A percentile compares a stretch with the other conserved stretches of the same genome.
Conservation (phyloP, 2,888 invertebrate genomes). For the Cryptosula pallasiana region DNA sequence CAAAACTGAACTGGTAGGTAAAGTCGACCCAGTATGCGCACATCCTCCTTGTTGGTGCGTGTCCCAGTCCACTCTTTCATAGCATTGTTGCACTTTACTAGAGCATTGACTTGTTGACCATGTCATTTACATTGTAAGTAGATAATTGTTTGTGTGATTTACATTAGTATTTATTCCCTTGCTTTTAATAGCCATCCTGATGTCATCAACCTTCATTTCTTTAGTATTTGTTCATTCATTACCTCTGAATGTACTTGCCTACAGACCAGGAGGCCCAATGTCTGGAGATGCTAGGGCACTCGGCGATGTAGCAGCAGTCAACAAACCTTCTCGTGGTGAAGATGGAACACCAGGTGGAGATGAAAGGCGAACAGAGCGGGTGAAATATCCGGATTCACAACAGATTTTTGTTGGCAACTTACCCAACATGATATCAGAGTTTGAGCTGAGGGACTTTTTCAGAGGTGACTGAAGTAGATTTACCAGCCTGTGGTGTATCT, state of each 20-base stretch:
- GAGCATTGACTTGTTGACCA: too few relatives aligned
- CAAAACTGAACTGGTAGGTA: too few relatives aligned
- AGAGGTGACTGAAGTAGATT: slow-evolving; percentile 1
- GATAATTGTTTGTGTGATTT: too few relatives aligned
- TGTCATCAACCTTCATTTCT: too few relatives aligned
- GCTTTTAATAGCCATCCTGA: too few relatives aligned
- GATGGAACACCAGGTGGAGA: background rate
- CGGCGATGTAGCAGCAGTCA: background rate
- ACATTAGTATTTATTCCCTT: too few relatives aligned
- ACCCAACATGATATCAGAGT: slow-evolving; percentile 75
- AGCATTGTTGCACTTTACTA: too few relatives aligned
- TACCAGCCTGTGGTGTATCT: too few relatives aligned
- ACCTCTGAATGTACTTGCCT: background rate
- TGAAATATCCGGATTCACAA: slow-evolving; percentile 57
- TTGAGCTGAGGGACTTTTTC: slow-evolving; percentile 63
- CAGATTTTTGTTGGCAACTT: slow-evolving; percentile 86
- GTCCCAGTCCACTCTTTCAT: too few relatives aligned
- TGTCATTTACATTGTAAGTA: too few relatives aligned
- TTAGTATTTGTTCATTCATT: background rate
- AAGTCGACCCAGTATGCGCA: too few relatives aligned
- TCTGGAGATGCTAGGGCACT: background rate
- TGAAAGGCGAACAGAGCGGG: background rate
- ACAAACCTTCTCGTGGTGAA: background rate
- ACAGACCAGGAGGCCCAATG: background rate
- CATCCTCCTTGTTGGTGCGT: too few relatives aligned